phyloP scores from a whole-genome alignment of 2,888 invertebrate species.

The Calameuta idolon region DNA sequence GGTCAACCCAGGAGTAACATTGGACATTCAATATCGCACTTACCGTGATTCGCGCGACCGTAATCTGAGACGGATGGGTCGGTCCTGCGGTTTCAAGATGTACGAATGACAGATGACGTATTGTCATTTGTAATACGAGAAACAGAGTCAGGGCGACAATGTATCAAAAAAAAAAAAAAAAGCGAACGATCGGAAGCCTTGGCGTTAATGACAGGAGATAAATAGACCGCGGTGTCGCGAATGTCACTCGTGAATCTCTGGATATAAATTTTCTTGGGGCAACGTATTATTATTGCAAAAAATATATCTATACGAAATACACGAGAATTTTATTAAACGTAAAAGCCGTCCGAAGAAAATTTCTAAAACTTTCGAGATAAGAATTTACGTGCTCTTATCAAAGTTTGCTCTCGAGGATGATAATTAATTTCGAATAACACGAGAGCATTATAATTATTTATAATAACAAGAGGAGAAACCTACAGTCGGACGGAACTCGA shows the following conservation, averaged over 20 bases:
- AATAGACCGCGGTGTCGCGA: neutral
- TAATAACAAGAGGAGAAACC: neutral
- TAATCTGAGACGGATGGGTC: conserved; percentile 48
- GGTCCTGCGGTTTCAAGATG: conserved; percentile 29
- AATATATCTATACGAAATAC: neutral
- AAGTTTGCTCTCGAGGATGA: neutral
- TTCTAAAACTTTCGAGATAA: neutral
- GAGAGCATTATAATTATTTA: neutral
- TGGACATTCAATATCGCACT: conserved; percentile 57
- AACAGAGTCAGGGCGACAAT: neutral
- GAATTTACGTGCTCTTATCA: neutral
- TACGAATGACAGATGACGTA: conserved; percentile 28
- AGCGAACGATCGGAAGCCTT: neutral
- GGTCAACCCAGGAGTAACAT: conserved; percentile 35
- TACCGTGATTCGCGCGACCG: conserved; percentile 53
- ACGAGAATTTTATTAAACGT: neutral
- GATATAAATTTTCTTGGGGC: neutral
- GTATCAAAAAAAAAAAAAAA: too few species aligned
- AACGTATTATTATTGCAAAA: neutral
- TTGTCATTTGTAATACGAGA: conserved; percentile 18
- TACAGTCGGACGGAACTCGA: neutral
- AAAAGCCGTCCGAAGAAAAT: rapidly evolving
- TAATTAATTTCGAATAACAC: neutral
- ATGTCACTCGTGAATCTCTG: neutral
- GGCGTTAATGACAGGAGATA: neutral